Evolutionary conservation across 53 echinoderm and acorn worm genomes (phyloP), one percentile per base, ranked within the genome.

Genomic region (Echinometra lucunter): DNA sequence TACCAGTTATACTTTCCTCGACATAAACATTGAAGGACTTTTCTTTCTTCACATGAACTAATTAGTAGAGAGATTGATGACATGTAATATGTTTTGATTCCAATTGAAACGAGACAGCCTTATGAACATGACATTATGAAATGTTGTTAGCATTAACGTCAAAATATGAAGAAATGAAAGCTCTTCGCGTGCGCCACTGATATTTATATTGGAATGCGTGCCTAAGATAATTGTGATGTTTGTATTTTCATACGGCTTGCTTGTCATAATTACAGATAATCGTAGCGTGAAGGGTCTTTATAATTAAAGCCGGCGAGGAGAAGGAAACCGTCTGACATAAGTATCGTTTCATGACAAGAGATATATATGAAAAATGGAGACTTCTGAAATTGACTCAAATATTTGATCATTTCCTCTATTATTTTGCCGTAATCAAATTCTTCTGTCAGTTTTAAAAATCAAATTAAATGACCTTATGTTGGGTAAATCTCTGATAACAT

Each of bases 151-250:
- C 57, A 88, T 88, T 88, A 49, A 25, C 57, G 88, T 88, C 88
- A 88, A 88, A 88, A 49, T 57, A 57, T 88, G 49, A 57, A 57
- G 88, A 57, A 88, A 57, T 88, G 7, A 34, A 53, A 88, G 49
- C 16, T 16, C 34, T 15, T 55, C 56, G 88, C 30, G 88, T 55
- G 88, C 28, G 56, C 49, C 56, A 28, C 49, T 25, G 57, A 88
- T 88, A 88, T 88, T 88, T 55, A 88, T 88, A 88, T 25, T 55
- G 88, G 57, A 57, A 55, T 88, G 88, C 88, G 88, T 88, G 88
- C 88, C 88, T 88, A 88, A 88, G 55, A 30, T 57, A 88, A 88
- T 49, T 49, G 57, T 57, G 34, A 57, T 88, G 88, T 88, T 88
- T 88, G 57, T 57, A 55, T 57, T 55, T 78, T 55, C 1, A 35